A percentile compares a stretch with the other conserved stretches of the same genome.
Conservation (phyloP, 2,797 vertebrate species). For the Gouania willdenowi region DNA sequence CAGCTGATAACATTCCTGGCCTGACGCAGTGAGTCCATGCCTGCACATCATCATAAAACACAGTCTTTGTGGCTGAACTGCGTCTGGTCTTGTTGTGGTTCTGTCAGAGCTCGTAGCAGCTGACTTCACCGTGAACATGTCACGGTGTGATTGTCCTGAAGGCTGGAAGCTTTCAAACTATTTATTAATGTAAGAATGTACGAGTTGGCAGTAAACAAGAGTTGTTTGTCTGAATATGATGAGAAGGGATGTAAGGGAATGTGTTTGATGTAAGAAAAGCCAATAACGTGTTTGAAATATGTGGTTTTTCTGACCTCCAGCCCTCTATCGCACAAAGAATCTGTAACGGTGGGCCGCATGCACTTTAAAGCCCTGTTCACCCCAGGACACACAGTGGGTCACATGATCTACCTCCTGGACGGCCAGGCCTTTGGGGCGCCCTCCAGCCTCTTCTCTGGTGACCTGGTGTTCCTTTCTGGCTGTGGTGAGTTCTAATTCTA, state of each 20-base stretch:
- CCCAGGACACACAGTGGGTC: conserved; percentile 93
- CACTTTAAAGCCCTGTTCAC: conserved; percentile 88
- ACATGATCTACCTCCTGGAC: conserved; percentile 92
- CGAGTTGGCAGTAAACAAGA: too few species aligned
- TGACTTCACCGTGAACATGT: conserved; percentile 32
- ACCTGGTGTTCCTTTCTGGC: conserved; percentile 95
- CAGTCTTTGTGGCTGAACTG: background rate
- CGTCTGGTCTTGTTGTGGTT: conserved; percentile 7
- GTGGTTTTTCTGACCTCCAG: conserved; percentile 48
- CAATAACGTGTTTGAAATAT: background rate
- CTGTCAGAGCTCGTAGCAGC: conserved; percentile 19
- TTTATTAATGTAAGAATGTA: too few species aligned
- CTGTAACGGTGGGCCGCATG: conserved; percentile 81
- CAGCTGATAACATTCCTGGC: conserved; percentile 88
- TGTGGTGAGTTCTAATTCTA: conserved; percentile 88
- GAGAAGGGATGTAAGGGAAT: too few species aligned
- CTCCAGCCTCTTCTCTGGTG: conserved; percentile 93
- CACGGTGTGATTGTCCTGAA: background rate
- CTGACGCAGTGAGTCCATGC: conserved; percentile 88
- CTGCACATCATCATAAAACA: too few species aligned
- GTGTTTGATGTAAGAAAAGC: background rate
- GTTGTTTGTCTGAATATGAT: too few species aligned
- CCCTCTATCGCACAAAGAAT: conserved; percentile 85
- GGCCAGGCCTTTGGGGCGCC: conserved; percentile 77
- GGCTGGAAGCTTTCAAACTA: too few species aligned